These are phyloP conservation scores for Mnemiopsis leidyi DNA, from an alignment of 37 sponge, comb jelly and placozoan species.

Conservation along the genomic window DNA sequence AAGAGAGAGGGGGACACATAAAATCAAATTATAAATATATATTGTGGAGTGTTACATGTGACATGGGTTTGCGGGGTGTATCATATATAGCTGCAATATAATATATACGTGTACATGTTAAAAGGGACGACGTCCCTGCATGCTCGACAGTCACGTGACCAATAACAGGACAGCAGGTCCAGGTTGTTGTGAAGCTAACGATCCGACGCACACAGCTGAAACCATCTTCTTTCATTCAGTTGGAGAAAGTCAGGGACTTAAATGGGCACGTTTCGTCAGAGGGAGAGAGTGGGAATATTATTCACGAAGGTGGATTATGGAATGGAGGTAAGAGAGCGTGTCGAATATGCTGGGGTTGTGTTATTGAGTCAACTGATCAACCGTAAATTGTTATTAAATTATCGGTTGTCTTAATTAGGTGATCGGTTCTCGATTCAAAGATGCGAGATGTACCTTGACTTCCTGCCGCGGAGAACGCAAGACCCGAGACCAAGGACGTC, in stretches of 20 bases:
- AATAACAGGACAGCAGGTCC: background rate
- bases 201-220: too few relatives aligned
- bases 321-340: background rate
- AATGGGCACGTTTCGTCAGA: background rate
- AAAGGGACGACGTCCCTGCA: background rate
- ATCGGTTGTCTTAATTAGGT: background rate
- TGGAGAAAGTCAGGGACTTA: too few relatives aligned
- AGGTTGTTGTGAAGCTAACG: background rate
- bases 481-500: too few relatives aligned
- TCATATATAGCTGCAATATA: too few relatives aligned
- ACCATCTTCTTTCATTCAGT: too few relatives aligned
- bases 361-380: background rate
- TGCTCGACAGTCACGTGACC: background rate
- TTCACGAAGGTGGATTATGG: background rate
- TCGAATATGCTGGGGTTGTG: background rate
- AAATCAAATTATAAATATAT: conserved; percentile 4
- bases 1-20: background rate
- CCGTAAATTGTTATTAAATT: background rate
- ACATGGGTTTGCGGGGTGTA: background rate
- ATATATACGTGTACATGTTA: background rate
- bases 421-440: background rate
- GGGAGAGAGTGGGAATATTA: background rate
- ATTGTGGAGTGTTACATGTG: background rate
- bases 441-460: background rate
- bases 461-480: background rate